A percentile compares a stretch with the other conserved stretches of the same genome.
Evolutionary conservation across 2,888 invertebrate species (phyloP).

Genomic region (Leptopilina drosophilae): DNA sequence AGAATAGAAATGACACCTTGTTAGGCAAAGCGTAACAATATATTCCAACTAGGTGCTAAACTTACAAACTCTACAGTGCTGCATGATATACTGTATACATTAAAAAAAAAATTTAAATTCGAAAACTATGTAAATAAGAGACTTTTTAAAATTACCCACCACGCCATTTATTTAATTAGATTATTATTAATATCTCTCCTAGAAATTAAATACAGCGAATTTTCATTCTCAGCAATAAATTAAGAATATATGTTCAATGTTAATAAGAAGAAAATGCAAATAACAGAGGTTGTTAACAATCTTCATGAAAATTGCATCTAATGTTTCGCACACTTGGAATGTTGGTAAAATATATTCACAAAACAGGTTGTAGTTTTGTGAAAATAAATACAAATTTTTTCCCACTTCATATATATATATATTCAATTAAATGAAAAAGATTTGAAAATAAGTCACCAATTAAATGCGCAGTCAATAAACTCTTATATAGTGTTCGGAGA

Average conservation of each 20-base stretch:
- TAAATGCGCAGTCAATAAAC: conserved; percentile 1
- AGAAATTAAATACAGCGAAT: neutral
- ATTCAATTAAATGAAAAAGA: neutral
- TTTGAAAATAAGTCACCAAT: neutral
- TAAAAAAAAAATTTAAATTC: neutral
- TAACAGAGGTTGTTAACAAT: neutral
- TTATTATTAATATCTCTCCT: neutral
- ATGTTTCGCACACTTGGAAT: neutral
- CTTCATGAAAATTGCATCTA: neutral
- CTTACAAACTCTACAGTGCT: neutral
- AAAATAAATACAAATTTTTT: neutral
- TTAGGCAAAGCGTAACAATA: conserved; percentile 8
- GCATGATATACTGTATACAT: neutral
- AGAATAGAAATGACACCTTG: neutral
- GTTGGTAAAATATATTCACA: conserved; percentile 3
- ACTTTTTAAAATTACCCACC: neutral
- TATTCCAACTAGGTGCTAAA: conserved; percentile 24
- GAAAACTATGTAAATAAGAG: conserved; percentile 7
- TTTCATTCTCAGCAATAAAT: neutral
- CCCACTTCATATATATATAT: neutral
- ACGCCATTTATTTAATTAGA: neutral
- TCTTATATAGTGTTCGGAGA: no score
- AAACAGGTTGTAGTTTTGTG: conserved; percentile 7
- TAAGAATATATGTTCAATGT: neutral
- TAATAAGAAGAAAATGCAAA: neutral